These are phyloP conservation scores for Orchesella flavescens DNA, from an alignment of 2,888 invertebrate species.

Conservation along the genomic window DNA sequence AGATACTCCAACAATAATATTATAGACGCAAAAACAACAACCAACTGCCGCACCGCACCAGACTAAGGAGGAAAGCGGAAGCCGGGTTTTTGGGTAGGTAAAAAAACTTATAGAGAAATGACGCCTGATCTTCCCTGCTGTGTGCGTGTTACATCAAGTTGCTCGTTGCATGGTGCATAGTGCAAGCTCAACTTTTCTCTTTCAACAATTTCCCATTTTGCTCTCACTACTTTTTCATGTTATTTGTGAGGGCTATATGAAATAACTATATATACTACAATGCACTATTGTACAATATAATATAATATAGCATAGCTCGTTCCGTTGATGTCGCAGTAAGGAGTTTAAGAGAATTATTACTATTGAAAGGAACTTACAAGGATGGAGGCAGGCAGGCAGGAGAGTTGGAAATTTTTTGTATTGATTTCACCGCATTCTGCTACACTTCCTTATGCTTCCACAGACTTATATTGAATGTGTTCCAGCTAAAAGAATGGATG, in stretches of 20 bases:
- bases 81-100: too few species aligned
- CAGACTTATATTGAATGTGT: conserved; percentile 13
- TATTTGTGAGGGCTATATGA: not conserved
- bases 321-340: conserved; percentile 11
- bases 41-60: not conserved
- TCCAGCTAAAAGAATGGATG: conserved; percentile 32
- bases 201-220: not conserved
- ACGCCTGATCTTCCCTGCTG: conserved; percentile 11
- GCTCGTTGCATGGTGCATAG: too few species aligned
- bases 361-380: conserved; percentile 23
- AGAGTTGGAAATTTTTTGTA: conserved; percentile 23
- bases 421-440: conserved; percentile 49
- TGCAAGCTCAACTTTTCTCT: not conserved
- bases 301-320: too few species aligned
- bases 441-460: not conserved
- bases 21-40: not conserved
- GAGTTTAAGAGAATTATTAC: conserved; percentile 40
- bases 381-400: conserved; percentile 1
- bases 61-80: too few species aligned
- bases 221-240: conserved; percentile 7
- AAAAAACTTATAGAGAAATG: not conserved
- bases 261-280: too few species aligned
- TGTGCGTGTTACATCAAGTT: not conserved
- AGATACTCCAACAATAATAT: not conserved
- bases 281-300: not conserved